A percentile compares a stretch with the other conserved stretches of the same genome.
These are phyloP conservation scores for Pluvialis apricaria DNA, from an alignment of 2,113 vertebrate species.

Conservation along the genomic window DNA sequence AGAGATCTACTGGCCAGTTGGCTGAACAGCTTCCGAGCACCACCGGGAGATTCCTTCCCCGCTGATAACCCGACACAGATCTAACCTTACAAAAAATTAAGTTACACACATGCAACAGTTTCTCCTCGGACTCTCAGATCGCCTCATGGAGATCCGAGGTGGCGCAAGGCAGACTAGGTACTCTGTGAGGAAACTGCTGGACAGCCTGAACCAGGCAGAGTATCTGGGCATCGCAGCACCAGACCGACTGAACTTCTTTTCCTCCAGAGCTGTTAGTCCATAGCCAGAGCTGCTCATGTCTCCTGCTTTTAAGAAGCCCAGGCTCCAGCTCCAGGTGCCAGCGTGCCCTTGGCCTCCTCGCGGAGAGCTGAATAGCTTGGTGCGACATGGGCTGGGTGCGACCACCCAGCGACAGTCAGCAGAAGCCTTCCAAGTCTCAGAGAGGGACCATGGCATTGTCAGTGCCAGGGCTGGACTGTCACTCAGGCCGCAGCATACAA, in stretches of 20 bases:
- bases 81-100: not conserved
- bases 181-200: not conserved
- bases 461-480: not conserved
- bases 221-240: not conserved
- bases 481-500: not conserved
- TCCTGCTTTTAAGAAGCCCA: not conserved
- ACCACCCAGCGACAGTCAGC: conserved; percentile 15
- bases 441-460: not conserved
- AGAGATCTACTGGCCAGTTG: not conserved
- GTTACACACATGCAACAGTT: not conserved
- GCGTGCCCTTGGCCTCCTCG: rapidly evolving
- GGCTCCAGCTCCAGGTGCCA: not conserved
- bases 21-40: not conserved
- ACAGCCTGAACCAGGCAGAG: not conserved
- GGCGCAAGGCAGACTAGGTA: rapidly evolving
- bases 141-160: not conserved
- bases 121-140: not conserved
- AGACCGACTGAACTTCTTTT: not conserved
- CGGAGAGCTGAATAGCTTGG: not conserved
- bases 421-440: not conserved
- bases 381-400: not conserved
- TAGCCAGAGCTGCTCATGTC: not conserved
- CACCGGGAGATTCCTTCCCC: not conserved
- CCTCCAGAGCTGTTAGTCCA: not conserved
- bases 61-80: not conserved